Evolutionary conservation across 2,113 vertebrate species (phyloP).

Genomic region (Pionites leucogaster): DNA sequence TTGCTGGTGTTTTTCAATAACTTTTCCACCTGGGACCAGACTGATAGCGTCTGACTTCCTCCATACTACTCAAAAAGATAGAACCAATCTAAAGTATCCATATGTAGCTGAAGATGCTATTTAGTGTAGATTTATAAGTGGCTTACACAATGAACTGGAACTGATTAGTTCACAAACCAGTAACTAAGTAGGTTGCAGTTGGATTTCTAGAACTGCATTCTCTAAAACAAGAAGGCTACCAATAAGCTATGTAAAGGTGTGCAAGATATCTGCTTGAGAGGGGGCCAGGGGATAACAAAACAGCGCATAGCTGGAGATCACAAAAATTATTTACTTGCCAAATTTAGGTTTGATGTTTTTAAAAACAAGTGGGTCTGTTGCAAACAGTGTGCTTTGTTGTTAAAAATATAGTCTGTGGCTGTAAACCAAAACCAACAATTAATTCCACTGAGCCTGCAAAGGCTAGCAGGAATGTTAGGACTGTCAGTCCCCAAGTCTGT

Average conservation of each 20-base stretch:
- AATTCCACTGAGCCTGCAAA: neutral
- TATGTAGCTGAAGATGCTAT: neutral
- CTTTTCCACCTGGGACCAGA: neutral
- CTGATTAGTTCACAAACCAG: neutral
- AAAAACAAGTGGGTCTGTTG: neutral
- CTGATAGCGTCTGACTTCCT: neutral
- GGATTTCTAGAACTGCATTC: neutral
- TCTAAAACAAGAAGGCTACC: neutral
- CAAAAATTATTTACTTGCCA: neutral
- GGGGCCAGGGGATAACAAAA: neutral
- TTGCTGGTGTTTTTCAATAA: neutral
- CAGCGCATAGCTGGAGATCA: neutral
- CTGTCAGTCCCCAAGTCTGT: neutral
- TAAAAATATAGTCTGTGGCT: neutral
- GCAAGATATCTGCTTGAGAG: neutral
- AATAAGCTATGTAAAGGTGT: neutral
- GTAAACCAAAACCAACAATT: neutral
- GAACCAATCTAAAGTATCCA: neutral
- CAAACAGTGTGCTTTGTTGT: neutral
- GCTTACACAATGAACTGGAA: neutral
- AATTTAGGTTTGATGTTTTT: neutral
- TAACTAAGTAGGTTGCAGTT: neutral
- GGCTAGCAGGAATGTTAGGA: accelerated
- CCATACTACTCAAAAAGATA: neutral
- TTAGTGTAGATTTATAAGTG: neutral